Conservation (phyloP, 2,113 vertebrate genomes). For the Cyanistes caeruleus region DNA sequence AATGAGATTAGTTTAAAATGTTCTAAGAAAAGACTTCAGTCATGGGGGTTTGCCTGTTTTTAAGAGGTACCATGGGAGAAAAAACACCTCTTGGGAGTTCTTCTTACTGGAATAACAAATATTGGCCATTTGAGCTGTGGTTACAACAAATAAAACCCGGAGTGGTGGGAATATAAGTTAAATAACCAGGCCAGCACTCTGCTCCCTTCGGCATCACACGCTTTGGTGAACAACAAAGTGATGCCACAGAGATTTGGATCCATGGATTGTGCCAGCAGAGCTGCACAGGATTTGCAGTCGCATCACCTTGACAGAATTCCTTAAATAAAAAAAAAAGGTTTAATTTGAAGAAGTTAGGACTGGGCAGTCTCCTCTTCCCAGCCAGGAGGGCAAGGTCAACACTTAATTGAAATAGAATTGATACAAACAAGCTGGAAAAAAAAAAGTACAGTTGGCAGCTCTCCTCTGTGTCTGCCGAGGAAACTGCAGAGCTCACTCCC, state of each 20-base stretch:
- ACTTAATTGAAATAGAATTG: neutral
- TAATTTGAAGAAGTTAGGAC: neutral
- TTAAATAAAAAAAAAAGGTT: neutral
- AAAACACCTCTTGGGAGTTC: neutral
- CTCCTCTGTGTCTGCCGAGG: neutral
- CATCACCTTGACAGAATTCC: neutral
- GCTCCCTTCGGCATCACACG: neutral
- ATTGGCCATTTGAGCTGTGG: neutral
- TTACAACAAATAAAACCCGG: neutral
- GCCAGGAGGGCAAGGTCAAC: neutral
- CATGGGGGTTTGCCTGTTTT: neutral
- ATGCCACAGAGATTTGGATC: neutral
- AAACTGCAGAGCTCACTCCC: neutral
- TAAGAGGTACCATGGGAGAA: neutral
- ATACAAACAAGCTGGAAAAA: neutral
- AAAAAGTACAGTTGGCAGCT: neutral
- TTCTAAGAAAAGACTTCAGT: neutral
- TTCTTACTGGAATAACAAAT: neutral
- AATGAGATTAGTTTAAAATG: constrained; percentile 1
- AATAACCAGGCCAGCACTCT: neutral
- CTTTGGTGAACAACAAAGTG: neutral
- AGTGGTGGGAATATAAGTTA: neutral
- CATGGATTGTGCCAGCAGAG: neutral
- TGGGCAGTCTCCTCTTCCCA: neutral
- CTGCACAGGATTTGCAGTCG: neutral